Base-by-base conservation (phyloP, 2,113 vertebrate genomes). In the Glareola pratincola region DNA sequence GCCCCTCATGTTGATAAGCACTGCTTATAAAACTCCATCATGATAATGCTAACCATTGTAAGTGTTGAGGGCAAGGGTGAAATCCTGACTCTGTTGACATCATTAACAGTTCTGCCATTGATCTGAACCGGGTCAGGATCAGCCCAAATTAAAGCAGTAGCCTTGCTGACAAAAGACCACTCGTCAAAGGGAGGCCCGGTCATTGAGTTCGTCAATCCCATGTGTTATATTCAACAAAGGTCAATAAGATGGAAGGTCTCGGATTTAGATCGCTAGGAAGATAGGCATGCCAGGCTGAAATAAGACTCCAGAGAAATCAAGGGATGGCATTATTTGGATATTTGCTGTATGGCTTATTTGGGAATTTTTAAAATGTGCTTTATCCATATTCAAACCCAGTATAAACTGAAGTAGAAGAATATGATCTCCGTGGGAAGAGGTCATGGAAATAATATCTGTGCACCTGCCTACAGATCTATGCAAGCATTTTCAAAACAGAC, bases 381-480 rank as follows among this genome's bases (percentile, higher is more conserved):
- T 94, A 87, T 76, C 86, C 41, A 43, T 90, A 91, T 69, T 96
- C 41, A 88, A 92, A 95, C 73, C 29, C 80, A 54, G 17, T 69
- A 66, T 60, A 96, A 73, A 81, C 26, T 29, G 5, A 85, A 76
- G 71, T 36, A 86, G 64, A 92, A 90, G 71, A 91, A 78, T 50
- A 83, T 90, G 89, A 96, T 94, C 91, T 96, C 93, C 18, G 81
- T 97, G 92, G 96, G 94, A 96, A 96, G 94, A 92, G 89, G 77
- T 66, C 85, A 21, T 12, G 1, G 89, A 92, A 94, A 95, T 67
- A 96, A 94, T 97, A 96, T 92, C 96, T 95, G 74, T 92, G 87
- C 89, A 95, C 94, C 91, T 97, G 91, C 91, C 89, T 91, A 83
- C 94, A 90, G 77, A 92, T 79, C 90, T 73, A 59, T 88, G 82